Base-by-base conservation (phyloP, 2,888 invertebrate genomes). In the Xestoiulus laeticollis region DNA sequence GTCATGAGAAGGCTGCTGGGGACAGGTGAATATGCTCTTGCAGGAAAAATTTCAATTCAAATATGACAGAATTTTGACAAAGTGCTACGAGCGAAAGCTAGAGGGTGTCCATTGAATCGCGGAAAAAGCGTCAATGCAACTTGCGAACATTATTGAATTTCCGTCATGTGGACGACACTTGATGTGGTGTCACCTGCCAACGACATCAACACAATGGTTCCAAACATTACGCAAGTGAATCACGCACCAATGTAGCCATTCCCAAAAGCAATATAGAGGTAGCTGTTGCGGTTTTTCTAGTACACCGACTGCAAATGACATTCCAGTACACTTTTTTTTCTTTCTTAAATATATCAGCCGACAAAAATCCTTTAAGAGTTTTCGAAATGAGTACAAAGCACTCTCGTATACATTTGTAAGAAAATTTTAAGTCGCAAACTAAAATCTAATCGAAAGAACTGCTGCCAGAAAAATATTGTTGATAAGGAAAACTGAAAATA, bases 11-110 rank as follows among this genome's bases (percentile, higher is more conserved):
- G 59, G 59, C 59, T 59, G 59, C 59, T 59, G 59, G 59, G 59
- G 59, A 59, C 59, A 59, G 59, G 59, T 59, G 59, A 59, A 19
- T 59, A n/a, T 59, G 59, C 3, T 14, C 59, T 12, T n/a, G 19
- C 59, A 3, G 59, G 19, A 59, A 19, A 59, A 59, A 59, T 59
- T 59, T n/a, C 59, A 59, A 59, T 59, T 59, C 59, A 59, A 59
- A 59, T n/a, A 59, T 59, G 59, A 59, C 59, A 59, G 59, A 59
- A 59, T 59, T 59, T 59, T 59, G 59, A 59, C 59, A 59, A 59
- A 59, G 59, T 59, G n/a, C 59, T 59, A 59, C 19, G n/a, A 59
- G 59, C 59, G 59, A 59, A 22, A 19, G 59, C 59, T 19, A n/a
- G 59, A n/a, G 59, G 59, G 59, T 59, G 59, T 59, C 59, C 59